Percentiles rank a stretch among this genome's conserved stretches.
These are phyloP conservation scores for Lepilemur septentrionalis DNA, from an alignment of 2,797 vertebrate species.

Conservation along the genomic window DNA sequence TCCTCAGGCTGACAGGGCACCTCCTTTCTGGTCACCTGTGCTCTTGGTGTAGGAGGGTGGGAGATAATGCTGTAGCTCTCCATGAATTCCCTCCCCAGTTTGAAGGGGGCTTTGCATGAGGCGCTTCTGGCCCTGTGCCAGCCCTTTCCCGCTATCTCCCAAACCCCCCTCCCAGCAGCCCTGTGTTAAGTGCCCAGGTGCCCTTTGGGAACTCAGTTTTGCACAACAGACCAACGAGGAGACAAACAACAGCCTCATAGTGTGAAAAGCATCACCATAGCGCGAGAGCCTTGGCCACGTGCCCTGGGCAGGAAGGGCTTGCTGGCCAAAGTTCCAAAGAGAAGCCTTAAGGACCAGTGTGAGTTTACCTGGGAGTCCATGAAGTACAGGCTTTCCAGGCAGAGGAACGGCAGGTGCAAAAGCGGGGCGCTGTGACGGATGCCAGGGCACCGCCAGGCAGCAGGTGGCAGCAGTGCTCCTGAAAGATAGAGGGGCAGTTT, in stretches of 20 bases:
- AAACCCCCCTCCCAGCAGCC: not conserved
- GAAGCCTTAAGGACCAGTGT: not conserved
- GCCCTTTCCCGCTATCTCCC: not conserved
- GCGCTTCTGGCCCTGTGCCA: not conserved
- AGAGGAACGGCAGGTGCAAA: not conserved
- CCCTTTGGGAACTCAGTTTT: not conserved
- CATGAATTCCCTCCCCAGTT: not conserved
- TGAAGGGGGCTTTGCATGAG: not conserved
- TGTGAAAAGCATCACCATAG: not conserved
- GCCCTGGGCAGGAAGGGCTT: not conserved
- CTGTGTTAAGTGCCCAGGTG: not conserved
- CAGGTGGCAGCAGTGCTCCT: not conserved
- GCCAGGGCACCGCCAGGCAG: not conserved
- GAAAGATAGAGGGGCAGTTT: not conserved
- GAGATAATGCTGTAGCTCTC: too few relatives aligned
- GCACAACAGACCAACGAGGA: not conserved
- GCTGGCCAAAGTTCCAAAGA: not conserved
- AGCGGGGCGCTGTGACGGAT: not conserved
- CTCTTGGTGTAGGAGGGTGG: not conserved
- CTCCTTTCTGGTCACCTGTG: not conserved
- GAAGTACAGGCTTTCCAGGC: not conserved
- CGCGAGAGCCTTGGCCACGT: not conserved
- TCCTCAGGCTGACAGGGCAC: not conserved
- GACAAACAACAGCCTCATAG: not conserved
- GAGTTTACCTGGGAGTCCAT: not conserved